Percentiles rank a stretch among this genome's conserved stretches.
Evolutionary conservation across 1,140 invertebrate genomes (phyloP).

Genomic region (Amyelois transitella): DNA sequence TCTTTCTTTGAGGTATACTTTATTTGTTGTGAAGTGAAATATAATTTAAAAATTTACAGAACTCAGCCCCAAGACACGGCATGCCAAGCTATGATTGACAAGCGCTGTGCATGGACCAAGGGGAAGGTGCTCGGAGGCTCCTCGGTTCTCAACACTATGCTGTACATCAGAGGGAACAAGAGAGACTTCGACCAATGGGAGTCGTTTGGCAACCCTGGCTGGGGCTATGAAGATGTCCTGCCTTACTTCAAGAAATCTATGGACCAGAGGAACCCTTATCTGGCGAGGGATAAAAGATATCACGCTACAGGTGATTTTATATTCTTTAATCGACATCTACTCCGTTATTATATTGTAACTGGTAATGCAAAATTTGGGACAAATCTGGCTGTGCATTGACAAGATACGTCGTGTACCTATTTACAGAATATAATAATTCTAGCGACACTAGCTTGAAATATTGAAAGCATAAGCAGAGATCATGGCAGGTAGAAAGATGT

Average conservation of each 20-base stretch:
- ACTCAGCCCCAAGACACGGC: conserved; percentile 90
- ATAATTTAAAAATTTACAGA: conserved; percentile 67
- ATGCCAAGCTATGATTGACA: conserved; percentile 88
- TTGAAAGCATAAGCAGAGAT: too few relatives aligned
- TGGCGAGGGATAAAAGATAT: conserved; percentile 81
- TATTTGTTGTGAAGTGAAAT: too few relatives aligned
- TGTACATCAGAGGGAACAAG: conserved; percentile 93
- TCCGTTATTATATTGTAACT: too few relatives aligned
- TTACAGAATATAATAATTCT: too few relatives aligned
- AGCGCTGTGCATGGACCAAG: conserved; percentile 87
- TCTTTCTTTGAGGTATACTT: too few relatives aligned
- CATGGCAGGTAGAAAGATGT: too few relatives aligned
- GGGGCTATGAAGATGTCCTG: conserved; percentile 91
- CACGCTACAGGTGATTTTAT: conserved; percentile 78
- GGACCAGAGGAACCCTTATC: conserved; percentile 88
- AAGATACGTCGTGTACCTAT: too few relatives aligned
- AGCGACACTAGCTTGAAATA: too few relatives aligned
- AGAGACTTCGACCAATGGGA: conserved; percentile 94
- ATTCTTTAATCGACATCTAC: neutral
- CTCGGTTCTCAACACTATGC: conserved; percentile 90
- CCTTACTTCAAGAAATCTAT: conserved; percentile 92
- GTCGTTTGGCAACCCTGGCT: conserved; percentile 88
- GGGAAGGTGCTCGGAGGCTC: conserved; percentile 92
- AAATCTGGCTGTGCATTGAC: neutral
- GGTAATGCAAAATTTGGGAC: too few relatives aligned